Evolutionary conservation across 2,113 vertebrate species (phyloP), one percentile per base, ranked within the genome.

Genomic region (Aplodontia rufa): DNA sequence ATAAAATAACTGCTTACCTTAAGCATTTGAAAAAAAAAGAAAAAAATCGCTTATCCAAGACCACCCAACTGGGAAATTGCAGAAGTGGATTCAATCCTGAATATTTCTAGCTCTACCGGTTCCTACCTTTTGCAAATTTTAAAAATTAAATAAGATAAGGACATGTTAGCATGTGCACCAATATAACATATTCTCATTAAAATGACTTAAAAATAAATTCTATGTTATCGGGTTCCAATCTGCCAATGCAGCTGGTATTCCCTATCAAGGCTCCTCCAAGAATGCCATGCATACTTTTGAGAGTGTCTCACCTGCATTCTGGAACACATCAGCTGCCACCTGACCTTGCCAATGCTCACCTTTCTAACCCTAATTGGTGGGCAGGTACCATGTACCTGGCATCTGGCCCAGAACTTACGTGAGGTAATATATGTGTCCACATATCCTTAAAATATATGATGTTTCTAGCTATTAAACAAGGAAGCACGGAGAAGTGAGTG

Each of bases 1-100:
- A 26, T 26, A 26, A 58, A 9, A 58, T 24, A 26, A 9, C 75
- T 96, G 93, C 95, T 82, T 94, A 97, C 53, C 68, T 93, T 93
- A 81, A 96, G n/a, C n/a, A n/a, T n/a, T n/a, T n/a, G n/a, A 58
- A 58, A 58, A 8, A 8, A 24, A 58, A 8, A 58, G 26, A 24
- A 9, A 19, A 53, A 53, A 60, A 42, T 79, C 47, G 76, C 74
- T 82, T 75, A 45, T 69, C n/a, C 37, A 55, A 58, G 42, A 68
- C 22, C 37, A 66, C 71, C 47, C 22, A 72, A 35, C 40, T 60
- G 64, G 35, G 37, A 78, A 84, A 24, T 42, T 76, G 22, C 45
- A 87, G 62, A 72, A 64, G 20, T 74, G 40, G 13, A 74, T 45
- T 84, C 28, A 69, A 64, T 81, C 35, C 42, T 90, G 40, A 60